phyloP scores from a whole-genome alignment of 2,113 vertebrate species.

The Cyprinus carpio region DNA sequence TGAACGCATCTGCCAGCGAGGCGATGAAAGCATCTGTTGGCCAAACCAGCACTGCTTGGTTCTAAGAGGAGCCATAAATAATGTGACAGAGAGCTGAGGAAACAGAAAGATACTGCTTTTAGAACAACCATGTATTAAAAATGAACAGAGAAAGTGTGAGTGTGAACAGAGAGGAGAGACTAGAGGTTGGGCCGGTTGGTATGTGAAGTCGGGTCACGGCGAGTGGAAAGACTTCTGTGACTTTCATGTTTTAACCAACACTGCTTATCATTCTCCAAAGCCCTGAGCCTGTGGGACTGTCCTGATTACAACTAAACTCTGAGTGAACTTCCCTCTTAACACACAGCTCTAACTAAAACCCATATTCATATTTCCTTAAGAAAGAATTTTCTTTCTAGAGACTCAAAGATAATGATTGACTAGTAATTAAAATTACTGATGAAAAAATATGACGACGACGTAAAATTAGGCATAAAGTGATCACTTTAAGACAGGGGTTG shows the following conservation, averaged over 20 bases:
- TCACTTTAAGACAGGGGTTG: too few species aligned
- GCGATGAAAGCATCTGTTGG: too few species aligned
- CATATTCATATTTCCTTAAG: not conserved
- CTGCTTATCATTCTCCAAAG: constrained; percentile 13
- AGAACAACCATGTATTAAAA: not conserved
- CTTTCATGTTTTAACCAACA: not conserved
- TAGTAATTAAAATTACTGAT: not conserved
- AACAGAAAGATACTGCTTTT: not conserved
- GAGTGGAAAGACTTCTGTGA: not conserved
- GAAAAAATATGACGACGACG: too few species aligned
- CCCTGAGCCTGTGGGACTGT: constrained; percentile 17
- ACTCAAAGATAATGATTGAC: too few species aligned
- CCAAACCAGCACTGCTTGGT: not conserved
- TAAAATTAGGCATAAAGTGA: not conserved
- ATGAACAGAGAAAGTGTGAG: not conserved
- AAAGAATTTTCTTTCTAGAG: not conserved
- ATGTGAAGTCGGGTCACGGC: not conserved
- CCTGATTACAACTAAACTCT: constrained; percentile 23
- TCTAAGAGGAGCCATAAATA: not conserved
- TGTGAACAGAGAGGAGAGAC: not conserved
- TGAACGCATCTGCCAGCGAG: not conserved
- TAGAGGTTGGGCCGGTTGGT: not conserved
- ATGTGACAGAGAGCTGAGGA: not conserved
- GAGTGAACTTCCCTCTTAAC: constrained; percentile 9
- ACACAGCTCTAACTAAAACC: not conserved